A percentile compares a stretch with the other conserved stretches of the same genome.
These are phyloP conservation scores for Galemys pyrenaicus DNA, from an alignment of 2,113 vertebrate species.

Conservation along the genomic window DNA sequence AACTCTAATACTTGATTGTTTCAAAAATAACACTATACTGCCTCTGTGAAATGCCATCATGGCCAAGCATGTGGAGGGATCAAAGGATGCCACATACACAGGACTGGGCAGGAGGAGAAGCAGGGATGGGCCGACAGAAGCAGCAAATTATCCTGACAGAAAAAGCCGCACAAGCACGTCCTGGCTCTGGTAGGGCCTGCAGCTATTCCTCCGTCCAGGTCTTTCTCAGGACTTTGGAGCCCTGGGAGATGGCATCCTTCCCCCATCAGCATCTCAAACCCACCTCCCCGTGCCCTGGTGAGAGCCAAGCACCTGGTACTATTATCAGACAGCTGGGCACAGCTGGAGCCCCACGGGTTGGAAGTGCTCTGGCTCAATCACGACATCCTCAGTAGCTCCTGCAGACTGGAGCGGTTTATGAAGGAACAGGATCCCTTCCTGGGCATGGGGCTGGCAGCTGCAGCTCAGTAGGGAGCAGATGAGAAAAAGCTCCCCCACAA, in stretches of 20 bases:
- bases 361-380: background rate
- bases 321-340: no score
- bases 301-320: no score
- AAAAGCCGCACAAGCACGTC: background rate
- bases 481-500: background rate
- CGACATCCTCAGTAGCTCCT: background rate
- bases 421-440: background rate
- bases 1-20: background rate
- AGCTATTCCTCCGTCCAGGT: background rate
- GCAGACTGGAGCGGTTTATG: background rate
- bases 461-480: background rate
- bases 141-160: background rate
- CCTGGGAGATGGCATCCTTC: background rate
- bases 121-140: no score
- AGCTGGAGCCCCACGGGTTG: no score
- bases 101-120: background rate
- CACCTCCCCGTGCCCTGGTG: accelerated
- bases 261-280: no score
- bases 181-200: background rate
- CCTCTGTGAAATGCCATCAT: background rate
- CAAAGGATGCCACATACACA: background rate
- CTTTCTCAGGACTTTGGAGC: background rate
- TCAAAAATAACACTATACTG: background rate
- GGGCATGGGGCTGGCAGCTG: background rate
- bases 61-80: background rate